Base-by-base conservation (phyloP, 2,113 vertebrate genomes). In the Promerops cafer region DNA sequence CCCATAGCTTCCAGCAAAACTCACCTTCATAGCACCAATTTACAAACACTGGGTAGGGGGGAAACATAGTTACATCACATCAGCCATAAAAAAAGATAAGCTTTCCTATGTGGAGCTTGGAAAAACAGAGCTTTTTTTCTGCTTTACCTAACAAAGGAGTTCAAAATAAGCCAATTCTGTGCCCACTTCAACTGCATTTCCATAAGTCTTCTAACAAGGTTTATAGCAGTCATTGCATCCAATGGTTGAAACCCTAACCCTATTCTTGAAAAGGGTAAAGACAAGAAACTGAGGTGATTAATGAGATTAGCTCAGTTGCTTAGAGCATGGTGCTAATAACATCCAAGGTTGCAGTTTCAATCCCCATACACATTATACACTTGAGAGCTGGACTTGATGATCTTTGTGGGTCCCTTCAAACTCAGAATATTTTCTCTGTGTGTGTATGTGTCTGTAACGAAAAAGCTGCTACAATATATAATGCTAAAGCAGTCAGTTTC, bases 1-100 rank as follows among this genome's bases (percentile, higher is more conserved):
- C 39, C 66, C n/a, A 3, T 1, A 39, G 5, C 53, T 74, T 16
- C 40, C 37, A 65, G 77, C 44, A 83, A 81, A 89, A 39, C 20
- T 44, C 71, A 24, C 13, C n/a, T 42, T 27, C 16, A 10, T 0
- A 50, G 49, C 47, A 42, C 9, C 6, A 18, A 23, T 23, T 22
- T 33, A 28, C 16, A 31, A 16, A 4, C 26, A 16, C 3, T 0
- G 18, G 7, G 16, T 1, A 13, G 2, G 17, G 6, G 7, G 14
- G 12, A 27, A 64, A 39, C 7, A 17, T 3, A 56, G 31, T 37
- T 28, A 65, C 28, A 61, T 47, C 21, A 56, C 37, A 18, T 1
- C 11, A 40, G 27, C 45, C 27, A 31, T 27, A 35, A 28, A 54
- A 75, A 77, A 33, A 89, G 18, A 42, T 24, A 54, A 0, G 0